Base-by-base conservation (phyloP, 2,797 vertebrate species). In the Sphaeramia orbicularis region DNA sequence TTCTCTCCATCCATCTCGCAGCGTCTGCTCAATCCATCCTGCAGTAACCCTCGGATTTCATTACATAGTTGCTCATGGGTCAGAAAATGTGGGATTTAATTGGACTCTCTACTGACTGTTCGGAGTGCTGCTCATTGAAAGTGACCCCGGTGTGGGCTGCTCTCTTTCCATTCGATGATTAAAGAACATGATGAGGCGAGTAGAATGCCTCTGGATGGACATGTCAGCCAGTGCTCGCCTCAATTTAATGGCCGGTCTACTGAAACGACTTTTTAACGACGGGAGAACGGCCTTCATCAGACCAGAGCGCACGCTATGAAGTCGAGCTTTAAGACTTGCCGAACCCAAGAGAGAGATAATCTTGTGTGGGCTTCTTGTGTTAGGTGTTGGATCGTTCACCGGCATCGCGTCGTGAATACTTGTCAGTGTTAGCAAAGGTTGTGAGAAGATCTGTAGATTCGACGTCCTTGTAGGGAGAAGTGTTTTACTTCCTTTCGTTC, bases 161-260 rank as follows among this genome's bases (percentile, higher is more conserved):
- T 74, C 76, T 80, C 78, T 81, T 75, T 80, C 85, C 73, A 47
- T 48, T 65, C 53, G 49, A 86, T 90, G 86, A 91, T 92, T 91
- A 91, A 90, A 92, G 90, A 74, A 86, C 83, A 85, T 62, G 86
- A 86, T 69, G 84, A 88, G 84, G 78, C 78, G 38, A 75, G 81
- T 40, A 68, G 78, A 68, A 47, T 69, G 82, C 76, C 83, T 84
- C 77, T 80, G 83, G 78, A 85, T 54, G 80, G 80, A 88, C 84
- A 57, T 66, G 81, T 77, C 72, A 40, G 83, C 78, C 74, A 51
- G 48, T 52, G 78, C 74, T 80, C 57, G 66, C 72, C 65, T 60
- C 75, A 78, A 88, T 93, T 93, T 91, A 91, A 91, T 90, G 91
- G 91, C 86, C 80, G 52, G 81, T 83, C 75, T 13, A 62, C 70